These are phyloP conservation scores for Acleris holmiana DNA, from an alignment of 2,888 invertebrate genomes.

Conservation along the genomic window DNA sequence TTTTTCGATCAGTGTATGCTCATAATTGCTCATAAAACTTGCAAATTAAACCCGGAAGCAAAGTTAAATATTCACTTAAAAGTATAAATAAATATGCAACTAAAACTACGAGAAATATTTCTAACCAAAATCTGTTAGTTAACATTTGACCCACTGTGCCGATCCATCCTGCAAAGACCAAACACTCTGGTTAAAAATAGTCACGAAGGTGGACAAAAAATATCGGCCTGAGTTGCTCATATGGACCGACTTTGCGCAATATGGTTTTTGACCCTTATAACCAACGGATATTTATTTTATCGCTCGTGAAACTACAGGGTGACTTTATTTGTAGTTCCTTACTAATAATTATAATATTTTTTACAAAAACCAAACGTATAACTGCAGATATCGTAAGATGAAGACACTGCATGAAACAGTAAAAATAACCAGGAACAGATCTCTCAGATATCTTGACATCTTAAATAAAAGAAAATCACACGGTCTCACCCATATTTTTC, in stretches of 20 bases:
- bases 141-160: slow-evolving; percentile 36
- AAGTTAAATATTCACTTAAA: not conserved
- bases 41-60: too few relatives aligned
- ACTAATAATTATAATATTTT: not conserved
- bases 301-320: slow-evolving; percentile 62
- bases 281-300: slow-evolving; percentile 81
- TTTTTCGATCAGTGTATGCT: too few relatives aligned
- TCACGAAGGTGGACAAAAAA: slow-evolving; percentile 74
- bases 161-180: slow-evolving; percentile 49
- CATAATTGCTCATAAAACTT: too few relatives aligned
- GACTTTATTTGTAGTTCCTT: slow-evolving; percentile 34
- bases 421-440: slow-evolving; percentile 13
- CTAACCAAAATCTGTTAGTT: slow-evolving; percentile 27
- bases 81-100: not conserved
- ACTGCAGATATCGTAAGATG: not conserved
- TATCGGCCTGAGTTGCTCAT: slow-evolving; percentile 58
- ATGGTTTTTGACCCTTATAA: slow-evolving; percentile 80
- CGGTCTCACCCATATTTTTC: slow-evolving; percentile 31
- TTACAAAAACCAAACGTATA: too few relatives aligned
- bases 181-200: slow-evolving; percentile 74
- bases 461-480: slow-evolving; percentile 28
- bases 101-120: slow-evolving; percentile 7
- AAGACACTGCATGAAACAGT: not conserved
- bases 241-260: slow-evolving; percentile 79
- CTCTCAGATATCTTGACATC: slow-evolving; percentile 1